Percentiles rank a stretch among this genome's conserved stretches.
phyloP scores from a whole-genome alignment of 1,140 invertebrate species.

The Goniozus legneri region DNA sequence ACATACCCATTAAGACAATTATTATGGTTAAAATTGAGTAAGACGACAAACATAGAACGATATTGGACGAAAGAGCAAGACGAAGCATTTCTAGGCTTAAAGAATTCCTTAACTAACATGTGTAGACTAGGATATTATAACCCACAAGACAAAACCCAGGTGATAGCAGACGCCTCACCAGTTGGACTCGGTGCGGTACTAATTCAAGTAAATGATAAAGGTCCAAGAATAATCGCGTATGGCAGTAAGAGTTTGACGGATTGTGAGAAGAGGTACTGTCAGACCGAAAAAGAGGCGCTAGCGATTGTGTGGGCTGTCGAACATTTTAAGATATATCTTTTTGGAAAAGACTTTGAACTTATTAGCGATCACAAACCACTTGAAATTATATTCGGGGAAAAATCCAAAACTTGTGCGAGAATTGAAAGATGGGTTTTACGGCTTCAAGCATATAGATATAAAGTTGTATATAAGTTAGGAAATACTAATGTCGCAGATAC shows the following conservation, averaged over 20 bases:
- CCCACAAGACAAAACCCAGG: constrained; percentile 30
- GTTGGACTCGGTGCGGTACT: constrained; percentile 47
- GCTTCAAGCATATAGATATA: constrained; percentile 15
- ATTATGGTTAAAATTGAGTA: constrained; percentile 14
- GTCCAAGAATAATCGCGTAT: constrained; percentile 22
- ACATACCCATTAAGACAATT: constrained; percentile 23
- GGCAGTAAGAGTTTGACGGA: constrained; percentile 24
- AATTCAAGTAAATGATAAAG: constrained; percentile 1
- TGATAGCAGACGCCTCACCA: constrained; percentile 46
- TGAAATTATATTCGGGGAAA: constrained; percentile 20
- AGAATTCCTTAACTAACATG: constrained; percentile 25
- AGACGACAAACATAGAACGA: too few species aligned
- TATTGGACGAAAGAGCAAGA: constrained; percentile 20
- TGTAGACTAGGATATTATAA: constrained; percentile 40
- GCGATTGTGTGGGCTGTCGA: constrained; percentile 18
- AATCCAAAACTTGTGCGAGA: constrained; percentile 24
- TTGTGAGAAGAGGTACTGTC: constrained; percentile 28
- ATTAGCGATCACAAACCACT: constrained; percentile 37
- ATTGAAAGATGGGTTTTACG: constrained; percentile 18
- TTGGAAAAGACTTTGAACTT: constrained; percentile 28
- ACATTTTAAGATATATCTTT: constrained; percentile 10
- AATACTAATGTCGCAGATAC: constrained; percentile 43
- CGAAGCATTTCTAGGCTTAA: constrained; percentile 30
- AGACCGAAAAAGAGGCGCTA: constrained; percentile 36
- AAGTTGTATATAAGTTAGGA: constrained; percentile 15